Evolutionary conservation across 2,888 invertebrate species (phyloP), one percentile per base, ranked within the genome.

Genomic region (Phania funesta): DNA sequence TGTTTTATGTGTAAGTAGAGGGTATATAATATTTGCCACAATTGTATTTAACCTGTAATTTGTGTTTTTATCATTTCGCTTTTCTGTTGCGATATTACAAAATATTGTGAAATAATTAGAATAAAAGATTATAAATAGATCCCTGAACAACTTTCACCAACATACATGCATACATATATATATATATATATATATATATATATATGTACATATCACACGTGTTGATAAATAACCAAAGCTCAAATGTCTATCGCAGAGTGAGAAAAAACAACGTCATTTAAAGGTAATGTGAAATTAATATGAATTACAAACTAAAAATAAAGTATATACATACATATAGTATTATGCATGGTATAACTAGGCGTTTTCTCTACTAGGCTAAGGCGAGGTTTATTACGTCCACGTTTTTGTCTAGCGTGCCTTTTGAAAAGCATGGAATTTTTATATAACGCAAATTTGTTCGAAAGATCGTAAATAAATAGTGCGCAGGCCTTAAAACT

Each of bases 61-160:
- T 20, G 32, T 7, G 8, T 2, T 38, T 38, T n/a, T 13, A n/a
- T 0, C 35, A 11, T 11, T 38, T 38, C 22, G 5, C 22, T 22
- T 44, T 68, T 11, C 24, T 35, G n/a, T 16, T 1, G 18, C 35
- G 11, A 35, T 20, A 26, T 82, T 82, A 52, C 77, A 74, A 74
- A 77, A 82, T 60, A 46, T 80, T 65, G 76, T 80, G 80, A 80
- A 80, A 80, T 80, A 64, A 74, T 56, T 68, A 46, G 18, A 65
- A 38, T 44, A 32, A 29, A 50, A 11, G n/a, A n/a, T 18, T 32
- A 44, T 18, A 65, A 16, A 26, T 8, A 44, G 7, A 44, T 32
- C 16, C 6, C n/a, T 11, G 24, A 38, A 41, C 2, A 41, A n/a
- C 20, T 32, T 74, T 50, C 44, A 29, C 24, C 22, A n/a, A n/a